Evolutionary conservation across 2,113 vertebrate genomes (phyloP), one percentile per base, ranked within the genome.

Genomic region (Xenotilapia flavipinnis): DNA sequence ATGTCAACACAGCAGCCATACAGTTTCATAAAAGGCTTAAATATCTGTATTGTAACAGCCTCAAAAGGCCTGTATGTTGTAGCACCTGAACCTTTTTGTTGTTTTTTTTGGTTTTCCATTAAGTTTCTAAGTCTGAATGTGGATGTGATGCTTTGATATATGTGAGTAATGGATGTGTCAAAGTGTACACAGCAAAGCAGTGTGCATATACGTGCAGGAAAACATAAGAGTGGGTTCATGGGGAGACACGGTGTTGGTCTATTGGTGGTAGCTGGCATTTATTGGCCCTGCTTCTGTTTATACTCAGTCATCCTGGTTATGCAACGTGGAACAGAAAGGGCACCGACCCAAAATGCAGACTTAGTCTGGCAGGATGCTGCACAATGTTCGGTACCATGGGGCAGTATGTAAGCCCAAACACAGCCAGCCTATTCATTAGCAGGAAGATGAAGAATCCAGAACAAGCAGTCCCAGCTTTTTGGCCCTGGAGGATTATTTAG

Each of bases 361-460:
- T 84, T 86, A 56, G 51, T 79, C 60, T 58, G 55, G 33, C 81
- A 92, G 84, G 82, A 77, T 86, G 42, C 83, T 87, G 80, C 62
- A 92, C 85, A 93, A 92, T 92, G 90, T 87, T 86, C 73, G 80
- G 84, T 31, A 87, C 84, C 89, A 92, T 68, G 87, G 80, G 83
- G 53, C 86, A 80, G 85, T 70, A 82, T 84, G 79, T 81, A 79
- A 62, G 58, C 40, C 82, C 62, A 68, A 84, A 92, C 82, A 77
- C 28, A 65, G 58, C 83, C 91, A 92, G 73, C 68, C 89, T 88
- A 89, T 93, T 94, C 90, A 92, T 87, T 45, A 82, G 42, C 85
- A 95, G 85, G 84, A 91, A 86, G 80, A 92, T 86, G 77, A 47
- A 75, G 53, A 90, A 88, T 92, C 49, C 80, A 86, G 84, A 88